phyloP scores from a whole-genome alignment of 2,797 vertebrate genomes.

The Hipposideros larvatus region DNA sequence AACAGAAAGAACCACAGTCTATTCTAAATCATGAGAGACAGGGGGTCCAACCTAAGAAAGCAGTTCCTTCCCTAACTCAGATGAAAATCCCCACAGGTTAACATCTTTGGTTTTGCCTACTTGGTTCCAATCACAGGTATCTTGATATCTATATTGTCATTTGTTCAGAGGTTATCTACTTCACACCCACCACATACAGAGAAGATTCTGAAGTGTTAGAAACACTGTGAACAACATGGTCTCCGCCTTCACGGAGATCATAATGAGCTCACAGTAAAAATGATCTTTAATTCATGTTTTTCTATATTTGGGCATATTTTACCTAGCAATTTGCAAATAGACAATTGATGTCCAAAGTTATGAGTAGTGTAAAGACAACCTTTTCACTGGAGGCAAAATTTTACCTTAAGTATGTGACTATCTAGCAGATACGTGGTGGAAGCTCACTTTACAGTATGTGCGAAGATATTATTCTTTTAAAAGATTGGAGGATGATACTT shows the following conservation, averaged over 20 bases:
- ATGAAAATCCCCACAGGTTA: not conserved
- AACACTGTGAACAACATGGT: not conserved
- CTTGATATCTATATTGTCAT: not conserved
- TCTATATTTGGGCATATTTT: not conserved
- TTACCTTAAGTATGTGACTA: not conserved
- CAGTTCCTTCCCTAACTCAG: not conserved
- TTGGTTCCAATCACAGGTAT: not conserved
- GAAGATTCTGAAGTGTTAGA: slow-evolving; percentile 1
- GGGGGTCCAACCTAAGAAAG: not conserved
- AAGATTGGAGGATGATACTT: not conserved
- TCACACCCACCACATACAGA: not conserved
- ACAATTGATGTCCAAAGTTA: not conserved
- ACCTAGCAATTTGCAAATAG: not conserved
- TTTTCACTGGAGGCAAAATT: not conserved
- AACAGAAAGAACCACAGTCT: not conserved
- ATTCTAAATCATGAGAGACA: not conserved
- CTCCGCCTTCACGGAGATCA: not conserved
- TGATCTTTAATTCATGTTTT: not conserved
- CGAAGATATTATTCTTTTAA: not conserved
- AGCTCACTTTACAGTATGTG: not conserved
- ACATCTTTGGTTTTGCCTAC: not conserved
- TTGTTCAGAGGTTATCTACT: not conserved
- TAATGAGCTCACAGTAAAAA: not conserved
- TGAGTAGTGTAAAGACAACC: not conserved
- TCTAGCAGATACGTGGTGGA: not conserved